Percentiles rank a stretch among this genome's conserved stretches.
Conservation (phyloP, 1,140 invertebrate species). For the Neodiprion pinetum region DNA sequence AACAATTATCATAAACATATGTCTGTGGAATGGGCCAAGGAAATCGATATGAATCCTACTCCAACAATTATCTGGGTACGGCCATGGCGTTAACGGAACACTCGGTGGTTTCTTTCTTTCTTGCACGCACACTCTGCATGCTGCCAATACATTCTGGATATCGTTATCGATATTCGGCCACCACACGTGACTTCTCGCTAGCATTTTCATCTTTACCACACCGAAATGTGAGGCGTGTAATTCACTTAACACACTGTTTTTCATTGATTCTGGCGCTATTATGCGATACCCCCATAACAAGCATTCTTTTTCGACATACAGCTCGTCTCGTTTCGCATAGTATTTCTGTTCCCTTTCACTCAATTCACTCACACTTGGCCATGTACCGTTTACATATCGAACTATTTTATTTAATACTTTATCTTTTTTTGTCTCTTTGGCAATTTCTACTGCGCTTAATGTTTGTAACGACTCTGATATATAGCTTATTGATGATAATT, state of each 20-base stretch:
- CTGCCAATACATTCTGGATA: too few species aligned
- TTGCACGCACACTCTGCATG: too few species aligned
- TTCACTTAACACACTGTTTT: constrained; percentile 25
- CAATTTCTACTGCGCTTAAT: background rate
- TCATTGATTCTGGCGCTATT: constrained; percentile 27
- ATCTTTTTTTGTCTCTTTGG: constrained; percentile 23
- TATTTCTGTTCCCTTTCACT: constrained; percentile 20
- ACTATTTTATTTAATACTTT: constrained; percentile 32
- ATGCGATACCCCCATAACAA: constrained; percentile 20
- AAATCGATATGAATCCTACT: too few species aligned
- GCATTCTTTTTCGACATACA: constrained; percentile 30
- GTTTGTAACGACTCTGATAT: background rate
- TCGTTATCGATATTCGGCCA: too few species aligned
- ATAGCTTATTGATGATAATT: constrained; percentile 2
- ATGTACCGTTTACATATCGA: constrained; percentile 37
- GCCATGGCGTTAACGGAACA: too few species aligned
- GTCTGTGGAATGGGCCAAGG: too few species aligned
- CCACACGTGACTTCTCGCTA: background rate
- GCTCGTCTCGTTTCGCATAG: constrained; percentile 31
- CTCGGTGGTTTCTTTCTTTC: too few species aligned
- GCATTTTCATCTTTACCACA: constrained; percentile 32
- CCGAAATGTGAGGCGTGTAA: constrained; percentile 33
- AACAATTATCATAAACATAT: too few species aligned
- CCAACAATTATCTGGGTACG: too few species aligned
- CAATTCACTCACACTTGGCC: constrained; percentile 26